phyloP scores from a whole-genome alignment of 2,888 invertebrate genomes.

The Agonopterix alstromeriana region DNA sequence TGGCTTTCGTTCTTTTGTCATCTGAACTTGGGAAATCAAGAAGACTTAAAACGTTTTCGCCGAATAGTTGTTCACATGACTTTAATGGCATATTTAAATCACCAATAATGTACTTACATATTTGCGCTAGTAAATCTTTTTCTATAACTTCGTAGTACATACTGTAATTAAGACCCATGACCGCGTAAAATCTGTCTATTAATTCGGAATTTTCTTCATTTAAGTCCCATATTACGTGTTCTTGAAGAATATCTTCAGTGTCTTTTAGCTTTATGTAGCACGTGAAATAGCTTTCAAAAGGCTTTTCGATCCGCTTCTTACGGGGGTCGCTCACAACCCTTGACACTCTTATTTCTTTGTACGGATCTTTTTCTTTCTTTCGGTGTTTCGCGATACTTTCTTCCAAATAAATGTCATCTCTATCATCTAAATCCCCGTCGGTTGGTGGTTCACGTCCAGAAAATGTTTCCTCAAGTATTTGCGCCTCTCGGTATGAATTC shows the following conservation, averaged over 20 bases:
- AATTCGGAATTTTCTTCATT: slow-evolving; percentile 60
- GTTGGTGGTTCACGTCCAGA: slow-evolving; percentile 69
- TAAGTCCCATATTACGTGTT: slow-evolving; percentile 57
- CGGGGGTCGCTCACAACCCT: slow-evolving; percentile 71
- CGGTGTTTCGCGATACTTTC: slow-evolving; percentile 52
- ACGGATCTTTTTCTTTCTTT: slow-evolving; percentile 49
- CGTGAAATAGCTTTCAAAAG: slow-evolving; percentile 75
- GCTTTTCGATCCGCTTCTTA: slow-evolving; percentile 36
- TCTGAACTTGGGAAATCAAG: slow-evolving; percentile 50
- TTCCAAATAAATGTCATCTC: slow-evolving; percentile 59
- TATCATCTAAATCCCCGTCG: slow-evolving; percentile 42
- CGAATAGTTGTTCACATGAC: slow-evolving; percentile 53
- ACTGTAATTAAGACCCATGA: slow-evolving; percentile 75
- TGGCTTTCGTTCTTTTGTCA: slow-evolving; percentile 52
- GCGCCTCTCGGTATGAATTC: slow-evolving; percentile 73
- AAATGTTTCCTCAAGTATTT: slow-evolving; percentile 76
- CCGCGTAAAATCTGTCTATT: slow-evolving; percentile 77
- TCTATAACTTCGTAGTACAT: slow-evolving; percentile 77
- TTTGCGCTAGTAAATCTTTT: slow-evolving; percentile 64
- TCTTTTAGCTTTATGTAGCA: slow-evolving; percentile 71
- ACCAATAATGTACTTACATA: slow-evolving; percentile 67
- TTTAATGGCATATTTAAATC: slow-evolving; percentile 47
- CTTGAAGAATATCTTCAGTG: slow-evolving; percentile 56
- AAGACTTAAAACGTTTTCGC: slow-evolving; percentile 43
- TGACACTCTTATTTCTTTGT: slow-evolving; percentile 56